These are phyloP conservation scores for Hippocampus guttulatus DNA, from an alignment of 2,113 vertebrate species.

Conservation along the genomic window DNA sequence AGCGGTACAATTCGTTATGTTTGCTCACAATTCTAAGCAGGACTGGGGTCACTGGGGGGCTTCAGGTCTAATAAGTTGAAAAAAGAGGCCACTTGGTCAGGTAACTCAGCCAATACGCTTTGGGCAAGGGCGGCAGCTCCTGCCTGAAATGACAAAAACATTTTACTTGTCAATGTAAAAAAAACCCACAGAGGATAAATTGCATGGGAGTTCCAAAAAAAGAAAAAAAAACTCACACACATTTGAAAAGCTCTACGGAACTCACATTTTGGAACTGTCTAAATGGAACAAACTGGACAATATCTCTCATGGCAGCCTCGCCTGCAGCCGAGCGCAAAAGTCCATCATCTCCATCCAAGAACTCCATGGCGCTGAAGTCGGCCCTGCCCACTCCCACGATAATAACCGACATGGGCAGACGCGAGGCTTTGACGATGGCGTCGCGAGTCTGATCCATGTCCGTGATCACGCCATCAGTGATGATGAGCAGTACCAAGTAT, in stretches of 20 bases:
- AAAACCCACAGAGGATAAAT: background rate
- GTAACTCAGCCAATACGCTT: constrained; percentile 92
- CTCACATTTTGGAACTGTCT: constrained; percentile 93
- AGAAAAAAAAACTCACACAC: background rate
- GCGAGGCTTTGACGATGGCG: constrained; percentile 87
- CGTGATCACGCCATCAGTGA: constrained; percentile 96
- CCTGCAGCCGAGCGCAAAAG: constrained; percentile 75
- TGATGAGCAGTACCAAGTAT: constrained; percentile 92
- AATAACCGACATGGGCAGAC: constrained; percentile 92
- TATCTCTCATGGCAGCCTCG: constrained; percentile 83
- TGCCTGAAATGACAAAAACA: constrained; percentile 61
- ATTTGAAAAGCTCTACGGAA: background rate
- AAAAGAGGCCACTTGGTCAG: constrained; percentile 92
- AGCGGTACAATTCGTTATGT: background rate
- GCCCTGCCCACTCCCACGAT: constrained; percentile 90
- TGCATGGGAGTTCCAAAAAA: background rate
- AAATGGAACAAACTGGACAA: constrained; percentile 96
- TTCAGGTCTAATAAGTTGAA: constrained; percentile 88
- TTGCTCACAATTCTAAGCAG: constrained; percentile 66
- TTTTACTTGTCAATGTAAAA: background rate
- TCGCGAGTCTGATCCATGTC: constrained; percentile 88
- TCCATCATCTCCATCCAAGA: constrained; percentile 87
- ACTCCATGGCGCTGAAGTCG: constrained; percentile 91
- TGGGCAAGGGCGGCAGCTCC: constrained; percentile 84
- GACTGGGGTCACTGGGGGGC: constrained; percentile 75